phyloP scores from a whole-genome alignment of 1,140 invertebrate species.

The Drosophila nebulosa region DNA sequence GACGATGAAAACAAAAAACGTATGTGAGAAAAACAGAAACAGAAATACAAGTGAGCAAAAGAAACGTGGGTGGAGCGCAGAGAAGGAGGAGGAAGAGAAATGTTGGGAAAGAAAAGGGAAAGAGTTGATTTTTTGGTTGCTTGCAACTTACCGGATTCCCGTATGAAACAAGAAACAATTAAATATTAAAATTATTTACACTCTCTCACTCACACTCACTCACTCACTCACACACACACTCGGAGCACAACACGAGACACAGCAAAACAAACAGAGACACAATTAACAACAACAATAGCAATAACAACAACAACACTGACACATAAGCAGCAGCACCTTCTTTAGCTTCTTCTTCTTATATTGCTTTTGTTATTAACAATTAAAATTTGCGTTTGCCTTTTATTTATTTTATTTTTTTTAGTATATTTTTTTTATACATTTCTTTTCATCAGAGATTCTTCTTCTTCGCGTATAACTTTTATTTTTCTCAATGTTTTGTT shows the following conservation, averaged over 20 bases:
- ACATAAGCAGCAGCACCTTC: not conserved
- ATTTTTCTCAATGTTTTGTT: not conserved
- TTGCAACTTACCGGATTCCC: constrained; percentile 29
- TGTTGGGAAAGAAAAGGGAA: not conserved
- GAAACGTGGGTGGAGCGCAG: constrained; percentile 1
- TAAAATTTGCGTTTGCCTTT: not conserved
- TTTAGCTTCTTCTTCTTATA: not conserved
- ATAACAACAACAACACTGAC: not conserved
- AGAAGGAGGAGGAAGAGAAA: not conserved
- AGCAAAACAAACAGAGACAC: too few relatives aligned
- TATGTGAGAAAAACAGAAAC: constrained; percentile 60
- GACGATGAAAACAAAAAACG: constrained; percentile 76
- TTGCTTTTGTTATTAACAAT: not conserved
- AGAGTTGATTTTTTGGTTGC: not conserved
- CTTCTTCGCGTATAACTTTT: not conserved
- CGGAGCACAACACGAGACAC: too few relatives aligned
- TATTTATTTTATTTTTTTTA: not conserved
- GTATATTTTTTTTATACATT: not conserved
- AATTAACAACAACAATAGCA: not conserved
- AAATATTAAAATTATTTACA: constrained; percentile 6
- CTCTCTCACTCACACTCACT: not conserved
- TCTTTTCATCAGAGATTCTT: not conserved
- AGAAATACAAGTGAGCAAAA: constrained; percentile 15
- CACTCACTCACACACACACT: not conserved
- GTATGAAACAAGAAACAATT: not conserved